A percentile compares a stretch with the other conserved stretches of the same genome.
These are phyloP conservation scores for Centroberyx gerrardi DNA, from an alignment of 2,797 vertebrate species.

Conservation along the genomic window DNA sequence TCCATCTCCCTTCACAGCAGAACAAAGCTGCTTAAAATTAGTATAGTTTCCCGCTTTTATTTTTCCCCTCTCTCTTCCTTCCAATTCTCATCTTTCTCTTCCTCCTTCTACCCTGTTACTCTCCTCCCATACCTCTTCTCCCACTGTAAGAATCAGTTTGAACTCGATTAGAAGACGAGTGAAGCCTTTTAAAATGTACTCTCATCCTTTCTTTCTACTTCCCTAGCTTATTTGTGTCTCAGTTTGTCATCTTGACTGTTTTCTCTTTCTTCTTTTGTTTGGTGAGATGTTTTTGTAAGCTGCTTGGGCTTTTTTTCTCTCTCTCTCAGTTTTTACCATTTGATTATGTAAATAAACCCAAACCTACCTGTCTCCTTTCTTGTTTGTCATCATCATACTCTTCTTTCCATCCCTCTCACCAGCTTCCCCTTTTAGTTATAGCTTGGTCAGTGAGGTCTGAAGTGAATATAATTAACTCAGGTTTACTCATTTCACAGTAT, in stretches of 20 bases:
- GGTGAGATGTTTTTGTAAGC: background rate
- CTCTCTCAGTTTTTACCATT: constrained; percentile 6
- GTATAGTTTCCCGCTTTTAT: constrained; percentile 26
- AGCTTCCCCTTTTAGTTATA: background rate
- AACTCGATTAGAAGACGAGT: constrained; percentile 32
- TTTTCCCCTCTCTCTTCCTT: constrained; percentile 29
- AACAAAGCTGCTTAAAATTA: background rate
- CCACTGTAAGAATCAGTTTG: constrained; percentile 30
- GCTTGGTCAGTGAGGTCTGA: background rate
- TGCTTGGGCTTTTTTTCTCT: constrained; percentile 20
- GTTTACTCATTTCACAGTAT: too few relatives aligned
- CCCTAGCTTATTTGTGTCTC: constrained; percentile 17
- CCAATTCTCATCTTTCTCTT: constrained; percentile 25
- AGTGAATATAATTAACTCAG: too few relatives aligned
- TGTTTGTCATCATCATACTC: constrained; percentile 22
- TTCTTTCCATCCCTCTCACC: constrained; percentile 17
- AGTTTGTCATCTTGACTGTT: constrained; percentile 38
- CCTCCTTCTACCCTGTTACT: constrained; percentile 7
- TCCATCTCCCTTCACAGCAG: constrained; percentile 16
- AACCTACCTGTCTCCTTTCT: background rate
- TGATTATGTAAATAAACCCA: constrained; percentile 9
- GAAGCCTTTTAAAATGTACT: constrained; percentile 32
- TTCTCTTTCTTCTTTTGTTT: background rate
- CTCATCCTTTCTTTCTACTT: constrained; percentile 18
- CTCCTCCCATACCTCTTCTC: constrained; percentile 28